Evolutionary conservation across 1,140 invertebrate species (phyloP), one percentile per base, ranked within the genome.

Genomic region (Gryllus bimaculatus): DNA sequence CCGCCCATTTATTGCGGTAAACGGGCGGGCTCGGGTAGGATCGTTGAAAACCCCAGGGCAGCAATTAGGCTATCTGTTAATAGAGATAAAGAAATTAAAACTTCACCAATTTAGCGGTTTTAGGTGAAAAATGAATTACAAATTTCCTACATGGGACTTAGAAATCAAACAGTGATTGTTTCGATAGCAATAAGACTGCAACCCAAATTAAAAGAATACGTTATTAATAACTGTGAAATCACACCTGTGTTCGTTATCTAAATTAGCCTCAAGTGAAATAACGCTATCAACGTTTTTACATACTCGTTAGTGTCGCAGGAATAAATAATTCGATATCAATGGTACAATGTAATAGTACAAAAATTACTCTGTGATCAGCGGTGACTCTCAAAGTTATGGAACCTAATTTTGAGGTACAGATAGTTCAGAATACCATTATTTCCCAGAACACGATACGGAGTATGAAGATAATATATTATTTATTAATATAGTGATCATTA

Each of bases 221-320:
- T 66, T 66, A 66, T 66, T 66, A 66, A 66, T 66, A 66, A 66
- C 54, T 66, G 10, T 66, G 54, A 66, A 66, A 66, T 66, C 54
- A 66, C 18, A 66, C 54, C 10, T 13, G 18, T 66, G 54, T 66
- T 66, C 7, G 10, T 66, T 66, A 66, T 66, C 54, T 66, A 13
- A 66, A 66, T 66, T 66, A 66, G 10, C 18, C 54, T 66, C 54
- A 66, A 66, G 18, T 66, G 54, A 66, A 66, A 66, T 39, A 5
- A 39, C 26, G 26, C 5, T 39, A 39, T 39, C 26, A 39, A 39
- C 26, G 26, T 39, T 39, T 39, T 39, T 39, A 39, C 26, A 5
- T 39, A 39, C 26, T 39, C 26, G 26, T 39, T 39, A 5, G 26
- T 39, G 26, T 39, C 26, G 5, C 26, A 39, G 26, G 26, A 5